Conservation (phyloP, 2,888 invertebrate genomes). For the Ernsta delagoae region DNA sequence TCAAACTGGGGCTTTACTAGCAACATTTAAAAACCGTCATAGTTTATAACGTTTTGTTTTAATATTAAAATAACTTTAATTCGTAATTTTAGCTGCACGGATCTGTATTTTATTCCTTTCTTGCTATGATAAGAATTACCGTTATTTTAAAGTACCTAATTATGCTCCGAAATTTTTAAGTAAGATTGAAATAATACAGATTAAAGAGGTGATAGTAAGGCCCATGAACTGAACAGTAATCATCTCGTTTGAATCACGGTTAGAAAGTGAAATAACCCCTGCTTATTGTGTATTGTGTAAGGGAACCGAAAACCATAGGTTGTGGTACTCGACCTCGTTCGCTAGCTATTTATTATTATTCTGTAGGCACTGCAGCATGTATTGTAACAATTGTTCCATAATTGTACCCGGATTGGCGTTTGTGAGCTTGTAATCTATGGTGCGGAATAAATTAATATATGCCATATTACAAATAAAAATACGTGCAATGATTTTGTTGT, state of each 20-base stretch:
- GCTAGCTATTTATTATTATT: conserved; percentile 24
- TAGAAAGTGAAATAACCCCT: conserved; percentile 68
- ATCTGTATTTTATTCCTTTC: too few species aligned
- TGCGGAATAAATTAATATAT: neutral
- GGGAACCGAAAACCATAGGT: conserved; percentile 46
- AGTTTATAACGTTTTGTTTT: too few species aligned
- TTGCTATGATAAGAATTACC: too few species aligned
- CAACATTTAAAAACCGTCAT: too few species aligned
- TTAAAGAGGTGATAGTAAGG: too few species aligned
- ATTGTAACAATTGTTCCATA: conserved; percentile 21
- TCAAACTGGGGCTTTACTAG: too few species aligned
- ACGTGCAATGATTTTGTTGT: neutral
- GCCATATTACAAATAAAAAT: neutral
- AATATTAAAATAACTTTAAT: too few species aligned
- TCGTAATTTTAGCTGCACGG: too few species aligned
- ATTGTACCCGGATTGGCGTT: conserved; percentile 14
- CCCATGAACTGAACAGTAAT: conserved; percentile 34
- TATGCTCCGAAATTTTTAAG: too few species aligned
- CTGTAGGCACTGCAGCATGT: conserved; percentile 1
- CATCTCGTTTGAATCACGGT: conserved; percentile 53
- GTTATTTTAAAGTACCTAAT: too few species aligned
- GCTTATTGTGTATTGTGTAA: conserved; percentile 62
- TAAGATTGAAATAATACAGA: too few species aligned
- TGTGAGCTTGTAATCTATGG: conserved; percentile 6
- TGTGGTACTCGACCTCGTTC: conserved; percentile 25